These are phyloP conservation scores for Fissipunctia ypsillon DNA, from an alignment of 2,888 invertebrate species.

Conservation along the genomic window DNA sequence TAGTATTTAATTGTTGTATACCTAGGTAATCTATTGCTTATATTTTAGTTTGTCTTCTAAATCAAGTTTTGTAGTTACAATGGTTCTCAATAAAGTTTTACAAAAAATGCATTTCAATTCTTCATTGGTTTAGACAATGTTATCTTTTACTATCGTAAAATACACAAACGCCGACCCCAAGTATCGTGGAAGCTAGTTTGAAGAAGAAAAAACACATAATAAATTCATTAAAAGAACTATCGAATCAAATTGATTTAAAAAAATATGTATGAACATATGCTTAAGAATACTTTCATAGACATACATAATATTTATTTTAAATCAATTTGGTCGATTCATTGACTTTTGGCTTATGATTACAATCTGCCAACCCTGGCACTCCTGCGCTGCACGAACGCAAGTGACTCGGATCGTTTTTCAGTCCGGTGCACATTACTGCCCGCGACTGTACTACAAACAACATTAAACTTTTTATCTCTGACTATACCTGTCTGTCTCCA, in stretches of 20 bases:
- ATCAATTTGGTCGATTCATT: no score
- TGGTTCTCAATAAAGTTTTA: no score
- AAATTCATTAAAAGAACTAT: no score
- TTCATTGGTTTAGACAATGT: background rate
- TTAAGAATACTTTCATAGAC: no score
- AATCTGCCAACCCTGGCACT: slow-evolving; percentile 48
- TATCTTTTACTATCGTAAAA: background rate
- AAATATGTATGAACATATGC: no score
- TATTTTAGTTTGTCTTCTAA: background rate
- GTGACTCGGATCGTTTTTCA: slow-evolving; percentile 76
- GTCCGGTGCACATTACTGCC: slow-evolving; percentile 75
- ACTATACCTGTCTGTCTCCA: slow-evolving; percentile 47
- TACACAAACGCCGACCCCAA: background rate
- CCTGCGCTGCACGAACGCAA: slow-evolving; percentile 57
- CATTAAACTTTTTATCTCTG: slow-evolving; percentile 76
- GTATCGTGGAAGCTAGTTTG: no score
- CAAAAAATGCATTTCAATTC: no score
- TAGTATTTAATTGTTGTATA: background rate
- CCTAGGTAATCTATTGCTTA: background rate
- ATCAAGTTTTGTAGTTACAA: background rate
- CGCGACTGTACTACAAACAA: slow-evolving; percentile 74
- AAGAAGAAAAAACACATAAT: no score
- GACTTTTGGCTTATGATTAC: background rate
- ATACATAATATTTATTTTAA: no score
- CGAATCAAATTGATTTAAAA: no score